Conservation (phyloP, 2,888 invertebrate species). For the Druceiella hillmani region DNA sequence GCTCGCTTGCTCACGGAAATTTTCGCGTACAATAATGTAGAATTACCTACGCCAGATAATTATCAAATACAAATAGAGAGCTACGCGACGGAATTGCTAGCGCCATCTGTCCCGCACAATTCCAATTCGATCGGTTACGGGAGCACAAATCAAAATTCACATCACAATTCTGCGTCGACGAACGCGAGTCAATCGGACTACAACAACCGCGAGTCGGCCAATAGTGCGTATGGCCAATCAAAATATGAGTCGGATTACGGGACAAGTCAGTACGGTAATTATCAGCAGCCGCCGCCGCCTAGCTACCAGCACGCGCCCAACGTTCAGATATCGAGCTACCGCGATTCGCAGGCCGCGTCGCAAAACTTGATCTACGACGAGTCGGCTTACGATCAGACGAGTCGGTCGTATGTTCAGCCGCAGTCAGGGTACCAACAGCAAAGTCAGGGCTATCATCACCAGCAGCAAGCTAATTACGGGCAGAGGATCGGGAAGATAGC, state of each 20-base stretch:
- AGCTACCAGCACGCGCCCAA: too few species aligned
- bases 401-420: constrained; percentile 30
- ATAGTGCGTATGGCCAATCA: constrained; percentile 5
- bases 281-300: too few species aligned
- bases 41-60: constrained; percentile 37
- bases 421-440: constrained; percentile 37
- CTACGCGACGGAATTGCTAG: constrained; percentile 46
- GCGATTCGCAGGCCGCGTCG: constrained; percentile 22
- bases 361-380: constrained; percentile 10
- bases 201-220: constrained; percentile 3
- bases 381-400: constrained; percentile 19
- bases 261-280: constrained; percentile 10
- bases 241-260: constrained; percentile 14
- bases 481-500: constrained; percentile 67
- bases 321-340: constrained; percentile 23
- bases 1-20: constrained; percentile 11
- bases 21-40: constrained; percentile 26
- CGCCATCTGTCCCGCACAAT: constrained; percentile 31
- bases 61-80: constrained; percentile 48
- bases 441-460: constrained; percentile 27
- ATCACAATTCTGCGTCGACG: too few species aligned
- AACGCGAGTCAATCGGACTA: too few species aligned
- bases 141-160: too few species aligned
- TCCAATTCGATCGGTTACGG: too few species aligned
- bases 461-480: constrained; percentile 29